Evolutionary conservation across 2,888 invertebrate genomes (phyloP), one percentile per base, ranked within the genome.

Genomic region (Sacculina carcini): DNA sequence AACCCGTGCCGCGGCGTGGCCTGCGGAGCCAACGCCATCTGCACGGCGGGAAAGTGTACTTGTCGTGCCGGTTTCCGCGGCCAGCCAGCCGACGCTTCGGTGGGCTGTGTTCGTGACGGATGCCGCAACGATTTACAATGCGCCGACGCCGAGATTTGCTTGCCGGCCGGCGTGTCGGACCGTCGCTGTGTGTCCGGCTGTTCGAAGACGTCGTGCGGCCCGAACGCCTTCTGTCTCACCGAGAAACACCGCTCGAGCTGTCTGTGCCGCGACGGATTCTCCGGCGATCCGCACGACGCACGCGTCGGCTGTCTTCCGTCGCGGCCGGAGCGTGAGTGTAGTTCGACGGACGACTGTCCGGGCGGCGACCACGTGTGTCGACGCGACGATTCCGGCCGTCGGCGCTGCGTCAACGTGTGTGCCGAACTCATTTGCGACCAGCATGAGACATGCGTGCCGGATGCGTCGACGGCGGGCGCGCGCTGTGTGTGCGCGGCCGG

Each of bases 141-240:
- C 61, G 74, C 75, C 56, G 75, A 78, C 59, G 74, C 79, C 2
- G 80, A 87, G 67, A 86, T 87, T 60, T 89, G 87, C 64, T 83
- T 86, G 67, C 83, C 84, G 67, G 66, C 81, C 5, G 51, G 50
- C 26, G 49, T 49, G 23, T 54, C 55, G 9, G 49, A 75, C 4
- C 71, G 86, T 51, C 81, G 81, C 65, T 87, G 86, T 64, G 76
- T 84, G 3, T 84, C 86, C 62, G 81, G 80, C 0, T 89, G 87
- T 61, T 77, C 78, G 56, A 83, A 83, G 67, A 70, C 82, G 31
- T 84, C 85, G 60, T 87, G 87, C 62, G 87, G 87, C 12, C 85
- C 86, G 0, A 87, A 87, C 64, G 85, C 87, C 3, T 65, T 85
- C 1, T 87, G 87, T 62, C 74, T 85, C 7, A 77, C 80, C 16